Evolutionary conservation across 2,888 invertebrate species (phyloP).

Genomic region (Spodoptera picta): DNA sequence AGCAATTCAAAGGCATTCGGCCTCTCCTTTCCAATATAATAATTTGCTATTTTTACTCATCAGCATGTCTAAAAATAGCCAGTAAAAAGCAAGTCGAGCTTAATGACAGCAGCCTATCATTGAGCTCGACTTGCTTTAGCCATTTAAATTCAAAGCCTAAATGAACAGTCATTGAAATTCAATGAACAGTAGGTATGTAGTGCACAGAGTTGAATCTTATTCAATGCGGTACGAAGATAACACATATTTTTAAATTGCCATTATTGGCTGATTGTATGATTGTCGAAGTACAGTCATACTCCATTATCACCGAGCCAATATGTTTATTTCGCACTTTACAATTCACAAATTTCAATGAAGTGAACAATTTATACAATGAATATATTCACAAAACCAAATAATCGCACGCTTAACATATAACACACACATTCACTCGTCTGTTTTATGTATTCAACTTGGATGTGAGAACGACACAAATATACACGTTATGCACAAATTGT

Average conservation of each 20-base stretch:
- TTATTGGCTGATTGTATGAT: slow-evolving; percentile 48
- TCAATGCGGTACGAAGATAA: slow-evolving; percentile 38
- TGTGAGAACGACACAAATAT: slow-evolving; percentile 26
- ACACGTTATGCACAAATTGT: background rate
- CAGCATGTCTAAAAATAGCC: too few relatives aligned
- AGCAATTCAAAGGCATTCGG: too few relatives aligned
- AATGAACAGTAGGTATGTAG: slow-evolving; percentile 28
- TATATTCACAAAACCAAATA: slow-evolving; percentile 44
- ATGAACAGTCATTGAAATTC: slow-evolving; percentile 37
- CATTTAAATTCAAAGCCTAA: slow-evolving; percentile 11
- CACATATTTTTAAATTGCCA: slow-evolving; percentile 47
- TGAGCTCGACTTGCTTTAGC: background rate
- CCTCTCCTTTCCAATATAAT: too few relatives aligned
- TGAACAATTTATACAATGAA: slow-evolving; percentile 36
- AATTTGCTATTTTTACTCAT: too few relatives aligned
- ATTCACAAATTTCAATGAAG: slow-evolving; percentile 17
- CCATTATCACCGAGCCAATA: slow-evolving; percentile 34
- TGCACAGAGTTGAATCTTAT: slow-evolving; percentile 20
- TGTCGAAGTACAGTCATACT: slow-evolving; percentile 26
- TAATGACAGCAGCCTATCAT: too few relatives aligned
- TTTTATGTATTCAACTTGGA: slow-evolving; percentile 17
- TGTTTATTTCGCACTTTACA: slow-evolving; percentile 26
- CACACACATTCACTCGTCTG: background rate
- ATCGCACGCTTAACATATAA: slow-evolving; percentile 2
- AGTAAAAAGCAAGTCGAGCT: too few relatives aligned